Evolutionary conservation across 2,113 vertebrate species (phyloP).

Genomic region (Gallinago paraguaiae): DNA sequence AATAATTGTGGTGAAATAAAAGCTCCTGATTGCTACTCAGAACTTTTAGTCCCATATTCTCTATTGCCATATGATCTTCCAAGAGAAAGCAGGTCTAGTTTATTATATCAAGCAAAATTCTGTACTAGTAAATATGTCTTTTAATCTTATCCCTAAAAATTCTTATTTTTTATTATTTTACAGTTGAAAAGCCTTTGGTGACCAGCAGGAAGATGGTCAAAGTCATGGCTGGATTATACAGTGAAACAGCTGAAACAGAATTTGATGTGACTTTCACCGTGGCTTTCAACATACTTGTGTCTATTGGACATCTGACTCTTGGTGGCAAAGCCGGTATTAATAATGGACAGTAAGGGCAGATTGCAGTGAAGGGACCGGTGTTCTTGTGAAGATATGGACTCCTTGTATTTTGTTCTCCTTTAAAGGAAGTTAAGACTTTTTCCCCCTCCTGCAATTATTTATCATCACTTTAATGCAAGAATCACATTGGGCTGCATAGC

Average conservation of each 20-base stretch:
- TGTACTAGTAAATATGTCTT: background rate
- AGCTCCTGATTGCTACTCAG: background rate
- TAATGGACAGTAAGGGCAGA: background rate
- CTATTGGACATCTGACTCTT: background rate
- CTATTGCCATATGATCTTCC: background rate
- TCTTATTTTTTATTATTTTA: background rate
- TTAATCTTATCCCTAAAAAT: background rate
- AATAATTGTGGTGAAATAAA: background rate
- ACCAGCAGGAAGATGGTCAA: background rate
- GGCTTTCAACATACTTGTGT: background rate
- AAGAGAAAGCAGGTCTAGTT: background rate
- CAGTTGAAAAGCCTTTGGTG: background rate
- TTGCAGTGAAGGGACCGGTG: background rate
- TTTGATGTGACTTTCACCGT: background rate
- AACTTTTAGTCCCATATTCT: background rate
- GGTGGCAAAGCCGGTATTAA: background rate
- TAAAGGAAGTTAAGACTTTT: background rate
- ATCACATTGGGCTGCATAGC: conserved; percentile 55
- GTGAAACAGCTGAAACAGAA: background rate
- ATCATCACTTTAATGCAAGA: conserved; percentile 62
- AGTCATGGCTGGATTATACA: background rate
- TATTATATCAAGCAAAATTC: background rate
- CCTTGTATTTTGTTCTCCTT: conserved; percentile 6
- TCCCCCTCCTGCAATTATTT: conserved; percentile 49
- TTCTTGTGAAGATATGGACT: background rate